Conservation (phyloP, 2,797 vertebrate genomes). For the Phalanger gymnotis region DNA sequence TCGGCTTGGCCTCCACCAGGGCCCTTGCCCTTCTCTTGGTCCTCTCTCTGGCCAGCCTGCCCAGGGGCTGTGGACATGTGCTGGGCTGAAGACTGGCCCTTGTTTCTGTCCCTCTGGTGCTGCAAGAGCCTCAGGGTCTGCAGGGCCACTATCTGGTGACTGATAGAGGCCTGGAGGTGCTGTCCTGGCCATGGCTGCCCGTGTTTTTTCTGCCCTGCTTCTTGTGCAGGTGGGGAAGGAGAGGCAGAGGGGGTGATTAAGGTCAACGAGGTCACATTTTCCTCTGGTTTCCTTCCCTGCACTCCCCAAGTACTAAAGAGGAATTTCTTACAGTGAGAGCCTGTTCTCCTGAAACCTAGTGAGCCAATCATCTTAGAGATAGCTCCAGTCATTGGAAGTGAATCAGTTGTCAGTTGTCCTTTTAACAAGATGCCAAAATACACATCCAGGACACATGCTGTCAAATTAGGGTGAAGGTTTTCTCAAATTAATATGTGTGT, state of each 20-base stretch:
- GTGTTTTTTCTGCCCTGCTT: accelerated
- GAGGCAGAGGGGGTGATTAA: neutral
- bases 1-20: neutral
- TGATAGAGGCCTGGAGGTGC: constrained; percentile 38
- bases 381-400: no score
- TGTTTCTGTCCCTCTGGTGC: constrained; percentile 61
- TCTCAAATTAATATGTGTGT: no score
- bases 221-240: neutral
- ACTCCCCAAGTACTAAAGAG: neutral
- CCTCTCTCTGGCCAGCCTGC: neutral
- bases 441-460: no score
- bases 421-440: no score
- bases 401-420: no score
- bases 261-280: constrained; percentile 60
- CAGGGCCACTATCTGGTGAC: constrained; percentile 71
- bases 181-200: neutral
- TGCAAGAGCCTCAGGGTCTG: constrained; percentile 61
- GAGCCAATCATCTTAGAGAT: no score
- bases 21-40: no score
- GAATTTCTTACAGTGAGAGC: neutral
- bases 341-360: no score
- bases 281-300: neutral
- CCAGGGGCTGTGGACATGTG: neutral
- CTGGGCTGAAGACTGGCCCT: neutral
- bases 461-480: no score